Evolutionary conservation across 2,888 invertebrate species (phyloP).

Genomic region (Nasonovia ribisnigri): DNA sequence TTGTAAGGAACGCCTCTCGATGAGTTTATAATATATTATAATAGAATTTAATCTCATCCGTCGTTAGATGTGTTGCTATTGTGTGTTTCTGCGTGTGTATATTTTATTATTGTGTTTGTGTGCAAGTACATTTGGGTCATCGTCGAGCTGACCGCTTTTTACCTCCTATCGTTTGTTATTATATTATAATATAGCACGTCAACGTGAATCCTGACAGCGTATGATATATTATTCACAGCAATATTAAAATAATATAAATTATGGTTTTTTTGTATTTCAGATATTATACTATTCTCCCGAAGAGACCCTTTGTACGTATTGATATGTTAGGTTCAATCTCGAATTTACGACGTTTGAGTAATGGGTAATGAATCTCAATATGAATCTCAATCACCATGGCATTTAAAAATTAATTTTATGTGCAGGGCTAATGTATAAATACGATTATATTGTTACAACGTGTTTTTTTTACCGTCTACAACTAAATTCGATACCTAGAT

Average conservation of each 20-base stretch:
- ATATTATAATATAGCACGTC: not conserved
- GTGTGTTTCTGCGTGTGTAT: not conserved
- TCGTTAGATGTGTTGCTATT: constrained; percentile 1
- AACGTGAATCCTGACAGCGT: not conserved
- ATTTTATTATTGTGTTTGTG: not conserved
- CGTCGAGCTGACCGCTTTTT: not conserved
- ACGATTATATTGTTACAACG: not conserved
- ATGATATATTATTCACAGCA: not conserved
- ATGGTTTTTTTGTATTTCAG: not conserved
- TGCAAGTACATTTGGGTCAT: not conserved
- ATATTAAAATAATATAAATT: not conserved
- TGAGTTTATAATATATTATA: not conserved
- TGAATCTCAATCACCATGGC: not conserved
- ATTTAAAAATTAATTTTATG: not conserved
- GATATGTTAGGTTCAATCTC: not conserved
- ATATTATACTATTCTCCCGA: not conserved
- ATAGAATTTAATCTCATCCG: not conserved
- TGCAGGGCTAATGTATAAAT: not conserved
- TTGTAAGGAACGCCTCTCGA: not conserved
- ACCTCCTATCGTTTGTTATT: not conserved
- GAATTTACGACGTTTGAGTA: not conserved
- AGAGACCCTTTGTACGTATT: not conserved
- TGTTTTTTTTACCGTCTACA: not conserved
- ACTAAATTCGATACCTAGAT: not conserved
- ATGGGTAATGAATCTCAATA: not conserved